phyloP scores from a whole-genome alignment of 2,888 invertebrate genomes.

The Alloscopus bannaensis region DNA sequence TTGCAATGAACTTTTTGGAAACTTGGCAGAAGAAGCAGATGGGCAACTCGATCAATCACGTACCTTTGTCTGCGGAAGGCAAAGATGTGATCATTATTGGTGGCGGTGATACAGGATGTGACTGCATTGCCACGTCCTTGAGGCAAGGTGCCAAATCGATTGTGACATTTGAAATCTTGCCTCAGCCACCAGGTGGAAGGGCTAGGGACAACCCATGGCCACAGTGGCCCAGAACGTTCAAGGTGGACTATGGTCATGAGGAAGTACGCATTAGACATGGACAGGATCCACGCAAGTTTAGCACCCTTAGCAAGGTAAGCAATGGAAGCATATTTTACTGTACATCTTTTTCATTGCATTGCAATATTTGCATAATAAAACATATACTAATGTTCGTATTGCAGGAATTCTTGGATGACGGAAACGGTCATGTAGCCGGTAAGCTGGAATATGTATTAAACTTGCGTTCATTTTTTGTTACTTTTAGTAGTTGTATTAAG shows the following conservation, averaged over 20 bases:
- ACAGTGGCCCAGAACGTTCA: slow-evolving; percentile 97
- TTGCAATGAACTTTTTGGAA: slow-evolving; percentile 98
- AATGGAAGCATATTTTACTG: background rate
- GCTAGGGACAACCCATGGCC: slow-evolving; percentile 98
- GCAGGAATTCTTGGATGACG: slow-evolving; percentile 92
- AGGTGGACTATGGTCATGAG: slow-evolving; percentile 98
- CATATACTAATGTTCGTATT: slow-evolving; percentile 16
- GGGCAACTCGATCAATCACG: slow-evolving; percentile 79
- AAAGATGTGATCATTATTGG: slow-evolving; percentile 96
- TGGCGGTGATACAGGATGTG: slow-evolving; percentile 94
- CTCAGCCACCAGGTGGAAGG: slow-evolving; percentile 88
- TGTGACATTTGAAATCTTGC: slow-evolving; percentile 97
- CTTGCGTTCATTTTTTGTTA: background rate
- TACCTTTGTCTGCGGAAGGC: slow-evolving; percentile 87
- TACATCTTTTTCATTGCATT: too few species aligned
- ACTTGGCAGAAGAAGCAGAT: slow-evolving; percentile 96
- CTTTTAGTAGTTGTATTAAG: background rate
- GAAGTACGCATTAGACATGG: slow-evolving; percentile 95
- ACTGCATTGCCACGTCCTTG: slow-evolving; percentile 98
- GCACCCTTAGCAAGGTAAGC: slow-evolving; percentile 89
- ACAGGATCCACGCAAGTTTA: slow-evolving; percentile 94
- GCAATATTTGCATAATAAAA: background rate
- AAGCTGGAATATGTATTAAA: background rate
- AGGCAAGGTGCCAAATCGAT: slow-evolving; percentile 93
- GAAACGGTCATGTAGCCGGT: slow-evolving; percentile 86